Evolutionary conservation across 1,140 invertebrate species (phyloP), one percentile per base, ranked within the genome.

Genomic region (Magallana gigas): DNA sequence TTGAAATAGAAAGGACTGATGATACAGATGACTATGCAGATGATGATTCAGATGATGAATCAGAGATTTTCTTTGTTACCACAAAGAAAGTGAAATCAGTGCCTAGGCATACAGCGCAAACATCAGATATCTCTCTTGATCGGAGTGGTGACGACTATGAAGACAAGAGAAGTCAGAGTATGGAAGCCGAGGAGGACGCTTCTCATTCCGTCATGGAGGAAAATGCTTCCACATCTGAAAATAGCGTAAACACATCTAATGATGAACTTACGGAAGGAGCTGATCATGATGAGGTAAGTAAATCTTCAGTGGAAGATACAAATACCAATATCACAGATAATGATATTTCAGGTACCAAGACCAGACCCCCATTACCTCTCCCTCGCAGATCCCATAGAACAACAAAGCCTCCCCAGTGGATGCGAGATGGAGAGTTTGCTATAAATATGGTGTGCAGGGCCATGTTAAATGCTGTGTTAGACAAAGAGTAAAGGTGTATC

Each of bases 391-490:
- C 71, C 14, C 11, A 11, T n/a, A 14, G 71, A n/a, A 9, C 14
- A 14, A 80, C 71, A 80, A 80, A 23, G 23, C 12, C 11, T 16
- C 71, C 71, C 12, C 9, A 14, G 9, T 80, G 71, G 82, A 83
- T 83, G 82, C 8, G 82, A 83, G 82, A 83, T 58, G 82, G 82
- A 11, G 48, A 83, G 18, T 83, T 23, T 58, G n/a, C 56, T 56
- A n/a, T 83, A 18, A 58, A 83, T 58, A 83, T 83, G 82, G 82
- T 83, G n/a, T 83, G 82, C 82, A 83, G 82, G 23, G 82, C 82
- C 14, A 83, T 83, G 82, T 56, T 83, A 56, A 83, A 83, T 83
- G 82, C 82, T 11, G 82, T 83, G 12, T 56, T 83, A 57, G 56
- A 83, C n/a, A 83, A 83, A 56, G 58, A 83, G 36, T 83, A 83